Evolutionary conservation across 2,888 invertebrate genomes (phyloP), one percentile per base, ranked within the genome.

Genomic region (Gastrophysa polygoni): DNA sequence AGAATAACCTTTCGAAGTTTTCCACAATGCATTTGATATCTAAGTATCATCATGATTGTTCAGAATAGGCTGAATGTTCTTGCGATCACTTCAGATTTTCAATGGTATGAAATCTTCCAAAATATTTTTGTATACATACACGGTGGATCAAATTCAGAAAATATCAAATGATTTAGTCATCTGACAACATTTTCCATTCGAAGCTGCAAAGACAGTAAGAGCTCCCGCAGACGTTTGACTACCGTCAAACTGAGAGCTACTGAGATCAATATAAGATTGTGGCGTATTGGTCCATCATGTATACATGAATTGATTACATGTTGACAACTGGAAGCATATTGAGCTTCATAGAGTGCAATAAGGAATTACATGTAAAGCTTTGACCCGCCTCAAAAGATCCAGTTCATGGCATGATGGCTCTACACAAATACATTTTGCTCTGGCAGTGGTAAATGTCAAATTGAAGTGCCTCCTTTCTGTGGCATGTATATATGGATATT

Each of bases 371-470:
- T 78, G 77, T 78, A 73, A 76, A 78, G 78, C 78, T 78, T 80
- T 75, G 71, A 78, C 74, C 75, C 74, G 78, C 75, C 76, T 78
- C 75, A 61, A 75, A 73, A 73, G 74, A 74, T 75, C 74, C 73
- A 76, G 70, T 77, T 80, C 79, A 80, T 77, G 78, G 81, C 81
- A 81, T 81, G 77, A 76, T 78, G 78, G 77, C 78, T 79, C 78
- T 75, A 81, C 80, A 80, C 79, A 78, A 77, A 79, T 79, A 81
- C 79, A 79, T 79, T 78, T 78, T 74, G 77, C 79, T 80, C 78
- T 77, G 78, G 78, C 80, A 78, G 77, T 77, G 71, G 70, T 72
- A 73, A 38, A 74, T 64, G 64, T 65, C 73, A 72, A 69, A 73
- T 68, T 71, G 72, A 74, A 78, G 76, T 78, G 76, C 75, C 78